Evolutionary conservation across 1,140 invertebrate genomes (phyloP).

Genomic region (Brachystomella parvula): DNA sequence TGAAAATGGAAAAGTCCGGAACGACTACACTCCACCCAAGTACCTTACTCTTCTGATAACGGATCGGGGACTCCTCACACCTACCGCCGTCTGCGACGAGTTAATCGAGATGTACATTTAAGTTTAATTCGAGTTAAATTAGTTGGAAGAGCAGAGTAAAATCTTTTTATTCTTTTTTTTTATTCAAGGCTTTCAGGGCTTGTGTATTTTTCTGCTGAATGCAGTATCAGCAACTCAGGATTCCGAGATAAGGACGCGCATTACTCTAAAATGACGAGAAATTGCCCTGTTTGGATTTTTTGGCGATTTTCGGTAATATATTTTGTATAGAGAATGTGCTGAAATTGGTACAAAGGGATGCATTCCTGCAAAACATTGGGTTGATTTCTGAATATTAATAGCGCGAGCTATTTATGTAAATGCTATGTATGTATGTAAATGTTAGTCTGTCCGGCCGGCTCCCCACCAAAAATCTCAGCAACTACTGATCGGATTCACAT

Average conservation of each 20-base stretch:
- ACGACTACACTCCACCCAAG: constrained; percentile 91
- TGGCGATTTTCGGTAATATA: no score
- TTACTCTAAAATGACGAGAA: background rate
- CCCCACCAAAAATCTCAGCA: no score
- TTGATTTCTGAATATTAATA: no score
- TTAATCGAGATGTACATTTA: constrained; percentile 90
- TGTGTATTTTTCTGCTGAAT: no score
- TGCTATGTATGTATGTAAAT: no score
- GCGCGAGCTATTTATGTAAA: no score
- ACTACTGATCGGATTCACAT: no score
- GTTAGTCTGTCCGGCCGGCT: no score
- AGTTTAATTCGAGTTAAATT: background rate
- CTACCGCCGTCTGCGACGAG: constrained; percentile 93
- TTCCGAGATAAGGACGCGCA: background rate
- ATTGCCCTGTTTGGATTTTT: no score
- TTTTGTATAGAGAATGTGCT: no score
- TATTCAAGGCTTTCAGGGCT: background rate
- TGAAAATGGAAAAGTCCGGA: constrained; percentile 65
- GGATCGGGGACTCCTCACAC: constrained; percentile 88
- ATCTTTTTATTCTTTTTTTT: background rate
- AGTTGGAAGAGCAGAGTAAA: background rate
- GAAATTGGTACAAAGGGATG: no score
- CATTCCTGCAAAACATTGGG: no score
- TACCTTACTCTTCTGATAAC: constrained; percentile 90
- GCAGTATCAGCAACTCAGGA: background rate